Evolutionary conservation across 2,888 invertebrate genomes (phyloP), one percentile per base, ranked within the genome.

Genomic region (Acrobasis consociella): DNA sequence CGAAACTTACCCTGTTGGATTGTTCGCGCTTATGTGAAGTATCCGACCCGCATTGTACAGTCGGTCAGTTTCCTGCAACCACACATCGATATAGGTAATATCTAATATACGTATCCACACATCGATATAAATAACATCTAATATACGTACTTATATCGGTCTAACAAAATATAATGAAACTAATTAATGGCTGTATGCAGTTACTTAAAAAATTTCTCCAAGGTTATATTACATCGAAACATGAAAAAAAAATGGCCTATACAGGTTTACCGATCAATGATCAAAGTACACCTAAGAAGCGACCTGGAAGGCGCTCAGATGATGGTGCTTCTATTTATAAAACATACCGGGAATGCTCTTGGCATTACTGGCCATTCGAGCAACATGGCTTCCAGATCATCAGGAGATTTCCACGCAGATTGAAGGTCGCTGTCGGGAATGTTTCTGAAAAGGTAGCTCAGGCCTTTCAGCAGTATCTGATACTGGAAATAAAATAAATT

Each of bases 11-110:
- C 93, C 87, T 89, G 76, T 91, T 91, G 91, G 93, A 78, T 94
- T 94, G 68, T 93, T 90, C 70, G 90, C 90, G n/a, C 93, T 89
- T 56, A 96, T 93, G 74, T 96, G 96, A 55, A 96, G 86, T 70
- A 96, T 95, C 70, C 94, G 93, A 10, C 97, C 97, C 0, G 95
- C 96, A 15, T 94, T 94, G 76, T 93, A 96, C 58, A 96, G 86
- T 72, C 93, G 87, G 17, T 69, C 66, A 9, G 64, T 55, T 16
- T 67, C 67, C 69, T 69, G 65, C 11, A 64, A 67, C 11, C 51
- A 17, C 38, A 61, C 13, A 46, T 60, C 13, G n/a, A 11, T 46
- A 10, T 8, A 39, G 5, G 7, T 31, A 5, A 31, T 31, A 31
- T 22, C 5, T n/a, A n/a, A n/a, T n/a, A n/a, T n/a, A n/a, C n/a